phyloP scores from a whole-genome alignment of 2,113 vertebrate genomes.

The Candoia aspera region DNA sequence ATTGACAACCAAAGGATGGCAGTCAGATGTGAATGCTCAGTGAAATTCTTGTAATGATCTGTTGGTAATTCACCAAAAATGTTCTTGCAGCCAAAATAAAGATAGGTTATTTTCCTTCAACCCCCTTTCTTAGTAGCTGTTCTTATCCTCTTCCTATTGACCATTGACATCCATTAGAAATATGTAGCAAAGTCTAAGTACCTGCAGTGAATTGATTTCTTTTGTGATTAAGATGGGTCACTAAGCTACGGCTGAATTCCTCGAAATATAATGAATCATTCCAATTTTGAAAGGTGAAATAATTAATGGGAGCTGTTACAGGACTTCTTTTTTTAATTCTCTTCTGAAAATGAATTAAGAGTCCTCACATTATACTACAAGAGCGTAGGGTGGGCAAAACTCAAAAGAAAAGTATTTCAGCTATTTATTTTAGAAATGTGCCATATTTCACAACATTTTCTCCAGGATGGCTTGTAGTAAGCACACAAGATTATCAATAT shows the following conservation, averaged over 20 bases:
- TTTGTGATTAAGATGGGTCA: slow-evolving; percentile 76
- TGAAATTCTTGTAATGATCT: background rate
- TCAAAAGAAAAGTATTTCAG: background rate
- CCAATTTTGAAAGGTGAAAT: slow-evolving; percentile 68
- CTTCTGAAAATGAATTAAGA: slow-evolving; percentile 31
- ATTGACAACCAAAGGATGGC: background rate
- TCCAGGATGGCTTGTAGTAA: background rate
- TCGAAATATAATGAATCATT: slow-evolving; percentile 75
- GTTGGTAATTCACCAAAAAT: background rate
- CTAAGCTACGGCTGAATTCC: slow-evolving; percentile 69
- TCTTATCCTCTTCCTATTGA: slow-evolving; percentile 47
- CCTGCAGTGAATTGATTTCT: slow-evolving; percentile 73
- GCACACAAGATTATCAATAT: background rate
- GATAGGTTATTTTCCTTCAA: accelerated
- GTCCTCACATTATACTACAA: background rate
- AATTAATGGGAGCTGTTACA: slow-evolving; percentile 66
- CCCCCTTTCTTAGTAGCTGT: slow-evolving; percentile 7
- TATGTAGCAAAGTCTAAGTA: slow-evolving; percentile 53
- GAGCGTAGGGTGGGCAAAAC: background rate
- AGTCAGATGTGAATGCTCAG: background rate
- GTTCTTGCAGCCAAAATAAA: background rate
- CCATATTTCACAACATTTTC: background rate
- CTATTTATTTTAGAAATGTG: background rate
- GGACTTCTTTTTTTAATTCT: slow-evolving; percentile 28
- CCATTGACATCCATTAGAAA: slow-evolving; percentile 62